A percentile compares a stretch with the other conserved stretches of the same genome.
Evolutionary conservation across 1,140 invertebrate species (phyloP).

Genomic region (Leptinotarsa lineolata): DNA sequence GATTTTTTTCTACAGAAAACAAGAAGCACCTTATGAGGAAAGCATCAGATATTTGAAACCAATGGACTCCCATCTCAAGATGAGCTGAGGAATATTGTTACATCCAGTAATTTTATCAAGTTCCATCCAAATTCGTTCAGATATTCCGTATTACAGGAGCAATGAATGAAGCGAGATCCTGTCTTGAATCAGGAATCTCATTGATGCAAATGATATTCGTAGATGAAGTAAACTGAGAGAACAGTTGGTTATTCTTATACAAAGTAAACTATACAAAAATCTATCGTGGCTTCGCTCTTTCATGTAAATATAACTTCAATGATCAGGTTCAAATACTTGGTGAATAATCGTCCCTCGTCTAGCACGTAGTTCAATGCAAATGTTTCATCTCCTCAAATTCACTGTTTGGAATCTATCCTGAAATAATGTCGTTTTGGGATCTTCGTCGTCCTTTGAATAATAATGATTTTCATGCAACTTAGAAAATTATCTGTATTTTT

Average conservation of each 20-base stretch:
- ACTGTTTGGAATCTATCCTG: background rate
- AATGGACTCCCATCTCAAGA: too few relatives aligned
- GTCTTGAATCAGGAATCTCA: background rate
- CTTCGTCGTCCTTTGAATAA: background rate
- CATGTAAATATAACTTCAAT: background rate
- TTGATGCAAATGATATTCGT: background rate
- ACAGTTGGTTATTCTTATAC: background rate
- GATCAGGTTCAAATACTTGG: background rate
- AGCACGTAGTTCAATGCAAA: background rate
- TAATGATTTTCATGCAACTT: background rate
- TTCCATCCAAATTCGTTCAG: background rate
- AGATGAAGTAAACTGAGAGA: background rate
- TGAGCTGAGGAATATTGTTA: background rate
- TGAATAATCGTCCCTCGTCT: background rate
- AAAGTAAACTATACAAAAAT: conserved; percentile 1
- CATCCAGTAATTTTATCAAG: background rate
- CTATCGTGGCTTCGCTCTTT: background rate
- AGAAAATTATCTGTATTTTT: too few relatives aligned
- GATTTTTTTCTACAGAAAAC: too few relatives aligned
- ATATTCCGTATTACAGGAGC: background rate
- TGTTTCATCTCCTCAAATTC: background rate
- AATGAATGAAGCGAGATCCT: background rate
- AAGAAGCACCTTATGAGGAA: too few relatives aligned
- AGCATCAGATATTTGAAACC: too few relatives aligned
- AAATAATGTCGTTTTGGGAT: background rate